Base-by-base conservation (phyloP, 1,140 invertebrate genomes). In the Penaeus chinensis region DNA sequence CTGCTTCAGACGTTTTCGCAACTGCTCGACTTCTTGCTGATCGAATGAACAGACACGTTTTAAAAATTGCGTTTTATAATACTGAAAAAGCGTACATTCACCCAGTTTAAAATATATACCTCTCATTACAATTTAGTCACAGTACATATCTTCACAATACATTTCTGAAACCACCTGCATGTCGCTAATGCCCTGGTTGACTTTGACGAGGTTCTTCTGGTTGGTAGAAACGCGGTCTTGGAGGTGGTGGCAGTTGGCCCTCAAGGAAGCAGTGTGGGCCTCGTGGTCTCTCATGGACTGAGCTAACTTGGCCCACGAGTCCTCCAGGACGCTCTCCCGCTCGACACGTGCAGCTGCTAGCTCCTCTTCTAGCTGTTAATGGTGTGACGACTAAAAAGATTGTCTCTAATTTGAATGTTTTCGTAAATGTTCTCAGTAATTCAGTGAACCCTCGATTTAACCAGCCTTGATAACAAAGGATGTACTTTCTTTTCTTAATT, bases 321-420 rank as follows among this genome's bases (percentile, higher is more conserved):
- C 65, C 63, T 86, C 84, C 84, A 86, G 78, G 10, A 54, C 20
- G 18, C 27, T 69, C 63, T 86, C 84, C 42, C 84, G 18, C 13
- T 86, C 84, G 60, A 81, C 84, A 24, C 63, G 77, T 7, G 84
- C 84, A 19, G 77, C 77, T 27, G 77, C 84, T 54, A 86, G 62
- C 65, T 86, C 84, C 24, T 86, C 84, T 37, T 86, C 84, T 78
- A 86, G 62, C 84, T 86, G 63, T 19, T 8, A 54, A 13, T 42
- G 37, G 4, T 42, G 4, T 42, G 54, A 54, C 16, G 11, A 0
- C 11, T 54, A 54, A 54, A 11, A 42, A 8, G 37, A 42, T 42
- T 8, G 37, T 42, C 37, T 7, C 1, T 42, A 42, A 42, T 42
- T 42, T 42, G 4, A 42, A 42, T 42, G 4, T 42, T 7, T 42